Evolutionary conservation across 2,888 invertebrate genomes (phyloP).

Genomic region (Amaurobius ferox): DNA sequence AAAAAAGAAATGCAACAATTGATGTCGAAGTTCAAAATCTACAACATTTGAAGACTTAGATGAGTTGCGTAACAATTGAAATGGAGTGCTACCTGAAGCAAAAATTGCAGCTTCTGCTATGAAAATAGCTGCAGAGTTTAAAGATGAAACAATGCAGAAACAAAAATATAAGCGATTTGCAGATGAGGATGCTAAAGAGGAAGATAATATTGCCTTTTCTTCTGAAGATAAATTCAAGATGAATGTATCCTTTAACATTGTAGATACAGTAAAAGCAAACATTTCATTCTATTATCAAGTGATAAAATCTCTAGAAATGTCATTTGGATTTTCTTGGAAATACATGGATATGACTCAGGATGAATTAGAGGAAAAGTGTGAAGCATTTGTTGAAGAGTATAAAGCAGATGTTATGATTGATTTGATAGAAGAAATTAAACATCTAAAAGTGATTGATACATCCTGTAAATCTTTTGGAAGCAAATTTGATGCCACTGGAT

Average conservation of each 20-base stretch:
- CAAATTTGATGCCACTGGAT: not conserved
- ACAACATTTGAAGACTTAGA: not conserved
- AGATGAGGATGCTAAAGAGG: too few relatives aligned
- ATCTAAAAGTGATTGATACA: not conserved
- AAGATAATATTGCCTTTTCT: too few relatives aligned
- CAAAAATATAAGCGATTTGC: too few relatives aligned
- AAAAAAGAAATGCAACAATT: not conserved
- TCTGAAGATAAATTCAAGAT: too few relatives aligned
- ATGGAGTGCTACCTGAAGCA: not conserved
- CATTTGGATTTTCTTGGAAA: too few relatives aligned
- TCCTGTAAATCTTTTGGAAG: not conserved
- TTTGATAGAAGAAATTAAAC: not conserved
- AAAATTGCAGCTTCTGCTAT: not conserved
- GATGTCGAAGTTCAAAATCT: not conserved
- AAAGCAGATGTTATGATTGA: not conserved
- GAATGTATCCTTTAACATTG: too few relatives aligned
- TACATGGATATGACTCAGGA: too few relatives aligned
- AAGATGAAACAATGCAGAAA: too few relatives aligned
- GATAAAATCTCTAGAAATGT: too few relatives aligned
- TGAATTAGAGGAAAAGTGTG: not conserved
- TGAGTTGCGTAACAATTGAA: not conserved
- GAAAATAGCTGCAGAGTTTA: too few relatives aligned
- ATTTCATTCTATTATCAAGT: too few relatives aligned
- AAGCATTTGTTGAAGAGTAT: not conserved
- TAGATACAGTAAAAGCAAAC: too few relatives aligned